Evolutionary conservation across 2,113 vertebrate genomes (phyloP).

Genomic region (Hypanus sabinus): DNA sequence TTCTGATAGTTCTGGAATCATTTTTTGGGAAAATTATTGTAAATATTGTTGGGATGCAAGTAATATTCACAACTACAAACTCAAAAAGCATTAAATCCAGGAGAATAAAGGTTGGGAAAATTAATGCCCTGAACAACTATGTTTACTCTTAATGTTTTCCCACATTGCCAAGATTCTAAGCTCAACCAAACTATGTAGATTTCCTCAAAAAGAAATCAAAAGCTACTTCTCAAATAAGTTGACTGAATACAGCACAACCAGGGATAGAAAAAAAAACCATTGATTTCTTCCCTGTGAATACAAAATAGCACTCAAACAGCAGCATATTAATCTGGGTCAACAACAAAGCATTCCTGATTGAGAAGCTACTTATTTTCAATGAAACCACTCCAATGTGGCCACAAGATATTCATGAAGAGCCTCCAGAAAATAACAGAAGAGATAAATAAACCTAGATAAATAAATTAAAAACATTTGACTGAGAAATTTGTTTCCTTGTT

Average conservation of each 20-base stretch:
- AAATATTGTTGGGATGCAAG: neutral
- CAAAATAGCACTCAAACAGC: neutral
- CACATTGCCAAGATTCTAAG: neutral
- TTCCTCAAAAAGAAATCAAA: neutral
- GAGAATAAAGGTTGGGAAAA: neutral
- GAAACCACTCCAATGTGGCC: neutral
- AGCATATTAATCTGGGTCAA: neutral
- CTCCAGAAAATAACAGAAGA: neutral
- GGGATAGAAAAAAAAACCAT: neutral
- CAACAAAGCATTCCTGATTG: neutral
- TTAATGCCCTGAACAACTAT: neutral
- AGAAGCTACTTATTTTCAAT: neutral
- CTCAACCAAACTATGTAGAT: neutral
- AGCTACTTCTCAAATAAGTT: neutral
- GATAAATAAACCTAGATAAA: neutral
- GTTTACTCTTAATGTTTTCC: neutral
- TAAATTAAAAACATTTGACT: neutral
- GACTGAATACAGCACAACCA: neutral
- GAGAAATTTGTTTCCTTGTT: neutral
- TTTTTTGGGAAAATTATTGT: neutral
- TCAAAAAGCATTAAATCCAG: conserved; percentile 7
- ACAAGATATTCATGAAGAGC: neutral
- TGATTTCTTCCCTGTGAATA: neutral
- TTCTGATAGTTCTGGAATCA: neutral
- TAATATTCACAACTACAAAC: neutral